Evolutionary conservation across 2,797 vertebrate genomes (phyloP).

Genomic region (Pampus argenteus): DNA sequence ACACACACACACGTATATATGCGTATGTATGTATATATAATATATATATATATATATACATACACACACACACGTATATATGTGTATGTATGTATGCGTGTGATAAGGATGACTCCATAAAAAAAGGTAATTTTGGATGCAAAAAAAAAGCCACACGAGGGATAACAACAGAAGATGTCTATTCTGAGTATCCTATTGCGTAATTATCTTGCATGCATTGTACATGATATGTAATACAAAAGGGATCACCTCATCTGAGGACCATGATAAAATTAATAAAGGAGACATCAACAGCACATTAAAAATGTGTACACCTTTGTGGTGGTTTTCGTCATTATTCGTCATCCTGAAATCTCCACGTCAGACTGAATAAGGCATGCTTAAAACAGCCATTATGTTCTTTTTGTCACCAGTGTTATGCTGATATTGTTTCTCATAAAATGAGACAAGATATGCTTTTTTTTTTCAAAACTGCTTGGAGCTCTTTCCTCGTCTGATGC

Average conservation of each 20-base stretch:
- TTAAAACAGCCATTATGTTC: constrained; percentile 93
- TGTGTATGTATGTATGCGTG: no score
- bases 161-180: constrained; percentile 84
- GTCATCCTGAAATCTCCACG: constrained; percentile 90
- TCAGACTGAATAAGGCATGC: constrained; percentile 99
- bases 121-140: constrained; percentile 82
- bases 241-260: constrained; percentile 84
- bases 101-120: constrained; percentile 75
- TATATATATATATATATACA: constrained; percentile 23
- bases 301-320: constrained; percentile 93
- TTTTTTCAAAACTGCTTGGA: constrained; percentile 77
- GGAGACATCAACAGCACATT: constrained; percentile 95
- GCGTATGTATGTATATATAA: no score
- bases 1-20: neutral
- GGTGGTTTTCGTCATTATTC: constrained; percentile 90
- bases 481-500: constrained; percentile 75
- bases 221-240: constrained; percentile 88
- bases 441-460: constrained; percentile 85
- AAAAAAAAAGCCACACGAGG: constrained; percentile 83
- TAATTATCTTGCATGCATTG: constrained; percentile 89
- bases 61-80: no score
- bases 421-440: constrained; percentile 85
- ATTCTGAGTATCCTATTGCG: constrained; percentile 86
- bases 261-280: constrained; percentile 86
- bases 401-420: constrained; percentile 86